Percentiles rank a stretch among this genome's conserved stretches.
These are phyloP conservation scores for Heliconius ismenius DNA, from an alignment of 2,888 invertebrate species.

Conservation along the genomic window DNA sequence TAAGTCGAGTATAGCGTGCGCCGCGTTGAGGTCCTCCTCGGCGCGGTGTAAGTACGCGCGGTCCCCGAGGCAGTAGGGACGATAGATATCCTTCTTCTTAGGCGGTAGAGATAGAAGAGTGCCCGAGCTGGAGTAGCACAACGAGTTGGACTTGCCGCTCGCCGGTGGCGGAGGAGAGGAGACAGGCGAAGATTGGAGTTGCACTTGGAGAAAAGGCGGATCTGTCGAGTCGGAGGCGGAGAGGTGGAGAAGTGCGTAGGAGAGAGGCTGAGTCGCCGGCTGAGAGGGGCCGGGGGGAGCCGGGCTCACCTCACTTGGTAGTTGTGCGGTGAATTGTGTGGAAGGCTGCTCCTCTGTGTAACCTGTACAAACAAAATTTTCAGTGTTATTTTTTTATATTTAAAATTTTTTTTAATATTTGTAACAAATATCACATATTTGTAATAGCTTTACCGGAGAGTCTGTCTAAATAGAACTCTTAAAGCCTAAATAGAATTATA, in stretches of 20 bases:
- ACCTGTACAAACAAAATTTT: conserved; percentile 77
- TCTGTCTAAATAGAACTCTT: too few species aligned
- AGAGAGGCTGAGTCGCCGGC: conserved; percentile 71
- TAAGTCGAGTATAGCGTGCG: conserved; percentile 93
- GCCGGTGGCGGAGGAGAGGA: conserved; percentile 79
- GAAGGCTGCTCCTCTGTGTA: conserved; percentile 90
- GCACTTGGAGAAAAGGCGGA: conserved; percentile 72
- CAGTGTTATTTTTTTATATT: conserved; percentile 12
- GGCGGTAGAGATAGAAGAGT: conserved; percentile 92
- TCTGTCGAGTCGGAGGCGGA: conserved; percentile 71
- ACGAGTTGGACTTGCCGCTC: conserved; percentile 87
- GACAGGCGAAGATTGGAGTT: conserved; percentile 77
- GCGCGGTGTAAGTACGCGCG: conserved; percentile 83
- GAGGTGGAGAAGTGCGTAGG: conserved; percentile 77
- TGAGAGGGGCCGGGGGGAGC: conserved; percentile 73
- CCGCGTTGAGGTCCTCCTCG: conserved; percentile 92
- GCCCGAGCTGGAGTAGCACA: conserved; percentile 93
- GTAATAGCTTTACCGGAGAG: too few species aligned
- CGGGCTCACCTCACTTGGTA: conserved; percentile 87
- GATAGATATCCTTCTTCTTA: conserved; percentile 94
- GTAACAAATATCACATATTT: too few species aligned
- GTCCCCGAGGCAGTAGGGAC: conserved; percentile 91
- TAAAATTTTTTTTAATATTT: too few species aligned
- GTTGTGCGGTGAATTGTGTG: conserved; percentile 89
- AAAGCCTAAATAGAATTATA: too few species aligned